Conservation (phyloP, 2,113 vertebrate genomes). For the Stigmatopora argus region DNA sequence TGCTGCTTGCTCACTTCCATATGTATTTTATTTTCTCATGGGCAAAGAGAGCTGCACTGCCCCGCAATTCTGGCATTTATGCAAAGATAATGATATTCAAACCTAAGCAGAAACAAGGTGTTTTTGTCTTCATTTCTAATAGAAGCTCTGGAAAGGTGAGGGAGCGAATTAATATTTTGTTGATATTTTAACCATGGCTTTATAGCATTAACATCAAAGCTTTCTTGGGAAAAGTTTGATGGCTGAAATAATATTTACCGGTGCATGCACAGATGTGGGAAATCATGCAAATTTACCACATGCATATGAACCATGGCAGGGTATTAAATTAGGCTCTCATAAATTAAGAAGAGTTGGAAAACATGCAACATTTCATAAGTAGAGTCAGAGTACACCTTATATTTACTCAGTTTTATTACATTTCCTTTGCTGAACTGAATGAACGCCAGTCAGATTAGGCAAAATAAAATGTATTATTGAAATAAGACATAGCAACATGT, state of each 20-base stretch:
- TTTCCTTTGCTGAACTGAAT: not conserved
- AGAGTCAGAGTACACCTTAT: not conserved
- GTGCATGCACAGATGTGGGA: not conserved
- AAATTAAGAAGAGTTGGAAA: not conserved
- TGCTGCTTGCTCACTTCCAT: conserved; percentile 61
- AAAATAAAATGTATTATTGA: not conserved
- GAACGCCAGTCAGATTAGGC: not conserved
- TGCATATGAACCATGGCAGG: no score
- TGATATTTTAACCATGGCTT: conserved; percentile 32
- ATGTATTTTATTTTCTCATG: conserved; percentile 53
- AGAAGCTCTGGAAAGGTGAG: conserved; percentile 39
- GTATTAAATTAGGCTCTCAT: not conserved
- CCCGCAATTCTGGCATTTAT: conserved; percentile 39
- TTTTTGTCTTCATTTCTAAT: conserved; percentile 41
- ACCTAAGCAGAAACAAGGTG: conserved; percentile 60
- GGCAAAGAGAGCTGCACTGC: conserved; percentile 42
- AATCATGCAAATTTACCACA: not conserved
- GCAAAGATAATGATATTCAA: conserved; percentile 60
- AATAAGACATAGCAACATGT: not conserved
- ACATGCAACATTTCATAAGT: not conserved
- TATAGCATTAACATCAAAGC: conserved; percentile 19
- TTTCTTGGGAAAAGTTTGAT: conserved; percentile 13
- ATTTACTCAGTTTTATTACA: not conserved
- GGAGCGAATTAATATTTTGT: conserved; percentile 33
- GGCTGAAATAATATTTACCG: conserved; percentile 10